Evolutionary conservation across 2,888 invertebrate species (phyloP).

Genomic region (Scaptomyza polygonia): DNA sequence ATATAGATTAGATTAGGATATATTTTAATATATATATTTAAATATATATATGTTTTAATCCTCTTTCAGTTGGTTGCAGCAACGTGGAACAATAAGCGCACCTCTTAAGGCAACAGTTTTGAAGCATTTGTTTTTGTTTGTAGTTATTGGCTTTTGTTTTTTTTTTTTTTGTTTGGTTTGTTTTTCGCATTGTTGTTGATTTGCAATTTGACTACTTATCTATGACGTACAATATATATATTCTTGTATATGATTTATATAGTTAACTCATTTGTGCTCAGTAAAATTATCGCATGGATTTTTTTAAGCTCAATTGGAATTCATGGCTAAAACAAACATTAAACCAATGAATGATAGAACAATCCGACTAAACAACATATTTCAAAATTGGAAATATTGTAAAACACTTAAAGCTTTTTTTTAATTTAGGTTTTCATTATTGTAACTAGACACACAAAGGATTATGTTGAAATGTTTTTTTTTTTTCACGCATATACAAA

Average conservation of each 20-base stretch:
- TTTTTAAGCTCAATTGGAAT: slow-evolving; percentile 44
- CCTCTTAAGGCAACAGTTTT: slow-evolving; percentile 53
- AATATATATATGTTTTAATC: slow-evolving; percentile 26
- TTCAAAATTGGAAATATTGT: slow-evolving; percentile 1
- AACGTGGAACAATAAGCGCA: slow-evolving; percentile 53
- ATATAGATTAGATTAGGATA: slow-evolving; percentile 29
- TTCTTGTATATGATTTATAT: slow-evolving; percentile 33
- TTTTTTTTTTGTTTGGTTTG: slow-evolving; percentile 5
- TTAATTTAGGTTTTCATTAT: not conserved
- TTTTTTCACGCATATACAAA: slow-evolving; percentile 6
- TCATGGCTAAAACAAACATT: slow-evolving; percentile 3
- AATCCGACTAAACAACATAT: slow-evolving; percentile 5
- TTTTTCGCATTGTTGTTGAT: slow-evolving; percentile 8
- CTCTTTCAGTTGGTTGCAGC: slow-evolving; percentile 32
- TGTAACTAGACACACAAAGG: slow-evolving; percentile 7
- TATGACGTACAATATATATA: slow-evolving; percentile 31
- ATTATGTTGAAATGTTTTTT: slow-evolving; percentile 5
- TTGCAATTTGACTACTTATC: slow-evolving; percentile 48
- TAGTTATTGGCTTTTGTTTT: slow-evolving; percentile 1
- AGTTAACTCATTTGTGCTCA: slow-evolving; percentile 59
- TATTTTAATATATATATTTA: slow-evolving; percentile 21
- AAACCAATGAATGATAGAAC: not conserved
- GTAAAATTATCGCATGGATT: slow-evolving; percentile 24
- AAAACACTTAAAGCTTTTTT: not conserved
- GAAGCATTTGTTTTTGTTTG: slow-evolving; percentile 34